Percentiles rank a stretch among this genome's conserved stretches.
Evolutionary conservation across 2,888 invertebrate genomes (phyloP).

Genomic region (Drosophila subquinaria): DNA sequence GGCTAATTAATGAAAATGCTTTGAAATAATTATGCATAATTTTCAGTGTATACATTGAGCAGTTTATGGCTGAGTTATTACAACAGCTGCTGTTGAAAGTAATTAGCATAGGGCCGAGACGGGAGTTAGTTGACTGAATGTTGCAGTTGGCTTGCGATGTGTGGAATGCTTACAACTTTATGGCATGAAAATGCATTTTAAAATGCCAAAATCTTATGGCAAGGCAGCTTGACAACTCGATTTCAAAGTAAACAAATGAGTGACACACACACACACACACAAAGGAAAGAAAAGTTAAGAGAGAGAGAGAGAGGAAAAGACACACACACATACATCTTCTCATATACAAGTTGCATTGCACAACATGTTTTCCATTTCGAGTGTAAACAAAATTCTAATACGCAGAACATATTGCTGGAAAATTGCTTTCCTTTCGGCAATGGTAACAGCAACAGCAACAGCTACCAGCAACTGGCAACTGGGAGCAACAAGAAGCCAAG

Average conservation of each 20-base stretch:
- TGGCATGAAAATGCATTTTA: constrained; percentile 49
- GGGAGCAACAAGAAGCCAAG: constrained; percentile 50
- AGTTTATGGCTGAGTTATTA: constrained; percentile 80
- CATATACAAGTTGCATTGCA: constrained; percentile 70
- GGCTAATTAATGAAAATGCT: constrained; percentile 83
- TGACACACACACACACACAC: constrained; percentile 35
- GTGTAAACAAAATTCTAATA: constrained; percentile 81
- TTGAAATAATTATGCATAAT: constrained; percentile 84
- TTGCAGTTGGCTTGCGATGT: constrained; percentile 4
- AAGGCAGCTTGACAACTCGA: constrained; percentile 69
- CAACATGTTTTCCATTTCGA: constrained; percentile 80
- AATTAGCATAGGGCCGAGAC: constrained; percentile 71
- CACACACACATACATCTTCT: background rate
- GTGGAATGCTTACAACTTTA: constrained; percentile 27
- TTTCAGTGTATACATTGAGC: constrained; percentile 83
- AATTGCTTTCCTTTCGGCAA: constrained; percentile 81
- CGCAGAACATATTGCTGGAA: constrained; percentile 76
- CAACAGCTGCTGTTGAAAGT: constrained; percentile 73
- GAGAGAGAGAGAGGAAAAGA: background rate
- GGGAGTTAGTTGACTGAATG: background rate
- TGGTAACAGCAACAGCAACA: constrained; percentile 45
- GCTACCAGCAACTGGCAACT: constrained; percentile 36
- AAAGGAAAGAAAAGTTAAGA: constrained; percentile 7
- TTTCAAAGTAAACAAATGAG: constrained; percentile 78
- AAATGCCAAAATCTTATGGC: constrained; percentile 48